Conservation (phyloP, 2,888 invertebrate genomes). For the Hyles lineata region DNA sequence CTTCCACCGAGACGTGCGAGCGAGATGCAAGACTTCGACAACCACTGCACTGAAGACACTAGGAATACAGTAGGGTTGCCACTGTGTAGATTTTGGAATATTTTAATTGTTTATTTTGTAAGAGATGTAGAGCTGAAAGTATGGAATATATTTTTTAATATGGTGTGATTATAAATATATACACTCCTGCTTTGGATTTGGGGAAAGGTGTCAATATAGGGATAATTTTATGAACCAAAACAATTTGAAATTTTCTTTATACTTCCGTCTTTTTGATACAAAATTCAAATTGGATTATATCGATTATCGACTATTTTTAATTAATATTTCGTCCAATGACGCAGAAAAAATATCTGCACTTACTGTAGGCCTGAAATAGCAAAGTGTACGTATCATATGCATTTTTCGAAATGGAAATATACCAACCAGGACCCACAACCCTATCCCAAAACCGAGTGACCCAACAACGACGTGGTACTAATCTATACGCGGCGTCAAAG, state of each 20-base stretch:
- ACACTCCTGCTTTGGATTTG: no score
- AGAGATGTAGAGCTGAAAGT: neutral
- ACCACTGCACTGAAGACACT: neutral
- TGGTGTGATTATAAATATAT: no score
- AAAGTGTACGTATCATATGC: neutral
- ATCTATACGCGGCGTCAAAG: neutral
- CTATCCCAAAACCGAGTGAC: slow-evolving; percentile 1
- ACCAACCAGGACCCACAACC: neutral
- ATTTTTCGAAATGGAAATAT: neutral
- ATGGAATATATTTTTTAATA: no score
- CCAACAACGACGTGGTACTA: neutral
- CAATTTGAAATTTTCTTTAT: no score
- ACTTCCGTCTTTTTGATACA: no score
- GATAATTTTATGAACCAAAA: no score
- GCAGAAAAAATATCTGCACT: neutral
- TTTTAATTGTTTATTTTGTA: neutral
- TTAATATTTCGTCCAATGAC: neutral
- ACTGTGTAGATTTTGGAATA: neutral
- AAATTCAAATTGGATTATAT: no score
- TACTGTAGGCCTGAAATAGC: neutral
- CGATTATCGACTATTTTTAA: no score
- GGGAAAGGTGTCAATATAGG: no score
- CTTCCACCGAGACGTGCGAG: slow-evolving; percentile 36
- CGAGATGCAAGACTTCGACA: slow-evolving; percentile 12
- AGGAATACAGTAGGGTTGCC: neutral